phyloP scores from a whole-genome alignment of 2,113 vertebrate species.

The Podocnemis expansa region DNA sequence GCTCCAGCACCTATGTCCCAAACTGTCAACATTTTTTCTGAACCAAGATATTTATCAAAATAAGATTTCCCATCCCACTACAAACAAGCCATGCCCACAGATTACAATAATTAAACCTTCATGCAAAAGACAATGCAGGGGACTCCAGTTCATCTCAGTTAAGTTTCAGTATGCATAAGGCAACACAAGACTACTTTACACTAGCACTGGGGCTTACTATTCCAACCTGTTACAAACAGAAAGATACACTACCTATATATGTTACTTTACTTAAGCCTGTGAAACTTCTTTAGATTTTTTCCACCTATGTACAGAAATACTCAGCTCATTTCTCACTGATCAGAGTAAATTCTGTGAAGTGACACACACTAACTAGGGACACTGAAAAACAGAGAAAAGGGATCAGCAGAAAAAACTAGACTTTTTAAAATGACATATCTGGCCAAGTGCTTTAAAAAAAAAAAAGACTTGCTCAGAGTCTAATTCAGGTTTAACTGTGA shows the following conservation, averaged over 20 bases:
- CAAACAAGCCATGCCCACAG: neutral
- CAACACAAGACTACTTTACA: neutral
- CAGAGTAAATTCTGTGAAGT: neutral
- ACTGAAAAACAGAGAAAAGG: neutral
- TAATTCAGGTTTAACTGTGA: neutral
- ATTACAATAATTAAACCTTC: neutral
- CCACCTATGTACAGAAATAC: neutral
- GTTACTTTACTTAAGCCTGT: neutral
- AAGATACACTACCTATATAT: neutral
- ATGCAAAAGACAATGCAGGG: neutral
- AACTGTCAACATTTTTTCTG: neutral
- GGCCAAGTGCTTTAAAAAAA: neutral
- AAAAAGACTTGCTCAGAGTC: neutral
- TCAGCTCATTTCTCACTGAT: rapidly evolving
- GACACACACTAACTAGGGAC: neutral
- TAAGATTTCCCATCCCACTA: neutral
- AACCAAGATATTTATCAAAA: neutral
- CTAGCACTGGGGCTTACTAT: neutral
- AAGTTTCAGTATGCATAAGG: neutral
- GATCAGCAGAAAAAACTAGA: neutral
- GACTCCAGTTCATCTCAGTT: neutral
- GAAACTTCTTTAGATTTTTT: neutral
- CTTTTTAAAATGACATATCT: neutral
- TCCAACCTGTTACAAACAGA: neutral
- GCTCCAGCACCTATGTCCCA: neutral